Base-by-base conservation (phyloP, 1,140 invertebrate species). In the Musca domestica region DNA sequence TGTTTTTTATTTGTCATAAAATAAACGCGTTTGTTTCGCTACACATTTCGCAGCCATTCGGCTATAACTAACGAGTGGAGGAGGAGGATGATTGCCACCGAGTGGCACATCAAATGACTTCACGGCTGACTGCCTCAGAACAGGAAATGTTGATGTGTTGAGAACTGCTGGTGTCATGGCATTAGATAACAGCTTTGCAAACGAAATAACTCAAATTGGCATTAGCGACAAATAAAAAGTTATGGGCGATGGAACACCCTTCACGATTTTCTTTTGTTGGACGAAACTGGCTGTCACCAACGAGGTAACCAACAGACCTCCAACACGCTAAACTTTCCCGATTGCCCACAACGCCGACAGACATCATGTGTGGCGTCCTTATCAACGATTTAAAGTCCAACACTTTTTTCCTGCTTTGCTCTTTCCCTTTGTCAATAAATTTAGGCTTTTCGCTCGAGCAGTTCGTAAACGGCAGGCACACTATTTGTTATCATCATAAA, bases 131-230 rank as follows among this genome's bases (percentile, higher is more conserved):
- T 61, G 27, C 15, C 17, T 61, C 22, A 20, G n/a, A 20, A 61
- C 56, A 61, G 56, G 56, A 61, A 61, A 61, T 61, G 10, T 56
- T 25, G 27, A 25, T 56, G 56, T 61, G 54, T 20, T 41, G 34
- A 41, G 34, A 41, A 41, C 6, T 41, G 34, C 34, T 41, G 34
- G 48, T 17, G 17, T 20, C 5, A 58, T 58, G 14, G 25, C 34
- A 27, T 41, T 34, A 34, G 56, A 61, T 61, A 61, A 58, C 25
- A 30, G 9, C 27, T 27, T n/a, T 51, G n/a, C 6, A 17, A 1
- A 51, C 20, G 48, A 51, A 22, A 51, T 22, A 51, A 19, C 17
- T 19, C 17, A 51, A 20, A 20, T 5, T 20, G 7, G 17, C 6
- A 22, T 51, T 51, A 51, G 20, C 34, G 34, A 41, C 34, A 41